Evolutionary conservation across 2,113 vertebrate species (phyloP), one percentile per base, ranked within the genome.

Genomic region (Channa maculata): DNA sequence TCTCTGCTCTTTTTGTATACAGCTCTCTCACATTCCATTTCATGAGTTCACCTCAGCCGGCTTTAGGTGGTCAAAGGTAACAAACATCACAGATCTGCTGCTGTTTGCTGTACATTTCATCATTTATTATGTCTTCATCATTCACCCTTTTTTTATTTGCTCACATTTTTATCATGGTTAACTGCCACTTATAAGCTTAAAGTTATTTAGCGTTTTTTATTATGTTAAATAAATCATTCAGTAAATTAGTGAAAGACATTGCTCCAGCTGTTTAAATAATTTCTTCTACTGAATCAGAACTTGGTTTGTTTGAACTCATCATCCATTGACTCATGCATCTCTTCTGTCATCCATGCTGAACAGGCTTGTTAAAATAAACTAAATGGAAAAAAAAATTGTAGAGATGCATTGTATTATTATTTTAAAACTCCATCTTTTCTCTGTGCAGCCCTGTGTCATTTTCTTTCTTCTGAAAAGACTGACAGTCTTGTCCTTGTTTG

Each of bases 61-160:
- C 84, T 90, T 92, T 91, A 91, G 84, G 82, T 92, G 91, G 91
- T 92, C 91, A 79, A 92, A 92, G 91, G 91, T 92, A 92, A 92
- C 74, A 54, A 49, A 55, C 82, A 71, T 79, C 71, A 33, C 48
- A 53, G 61, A 12, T 12, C 2, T 64, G 3, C 80, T 53, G 41
- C n/a, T 5, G 41, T 38, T 48, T 45, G 34, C 8, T 51, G 39
- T 41, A 7, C 33, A n/a, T 54, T 24, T 77, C 37, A 64, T 38
- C 12, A 15, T 38, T 54, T 14, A 48, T 62, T 71, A 46, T 74
- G 11, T 14, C 43, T 24, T 49, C 7, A 46, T 6, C 13, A 9
- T 64, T 61, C 54, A 54, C 8, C 3, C 8, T 44, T 13, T 43
- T 49, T 48, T 4, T 4, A 13, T 3, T 44, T 36, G 1, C 8